A percentile compares a stretch with the other conserved stretches of the same genome.
Conservation (phyloP, 2,888 invertebrate genomes). For the Chymomyza amoena region DNA sequence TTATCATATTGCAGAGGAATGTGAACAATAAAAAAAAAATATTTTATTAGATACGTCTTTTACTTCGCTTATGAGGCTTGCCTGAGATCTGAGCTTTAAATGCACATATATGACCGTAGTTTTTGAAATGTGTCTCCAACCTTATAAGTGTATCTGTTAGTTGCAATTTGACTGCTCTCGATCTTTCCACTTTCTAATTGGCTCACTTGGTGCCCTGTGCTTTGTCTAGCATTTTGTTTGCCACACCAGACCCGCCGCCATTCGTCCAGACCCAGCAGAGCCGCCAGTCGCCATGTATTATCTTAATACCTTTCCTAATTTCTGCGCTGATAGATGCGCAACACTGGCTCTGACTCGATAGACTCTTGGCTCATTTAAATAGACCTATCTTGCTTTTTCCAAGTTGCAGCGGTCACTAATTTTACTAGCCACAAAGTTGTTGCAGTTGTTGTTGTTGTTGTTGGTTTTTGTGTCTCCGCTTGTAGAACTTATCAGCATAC, state of each 20-base stretch:
- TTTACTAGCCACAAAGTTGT: conserved; percentile 13
- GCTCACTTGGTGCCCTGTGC: background rate
- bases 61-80: too few species aligned
- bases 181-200: background rate
- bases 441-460: conserved; percentile 15
- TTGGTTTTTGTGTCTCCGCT: conserved; percentile 29
- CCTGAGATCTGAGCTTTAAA: too few species aligned
- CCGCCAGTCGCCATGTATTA: conserved; percentile 37
- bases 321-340: conserved; percentile 33
- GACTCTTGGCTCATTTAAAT: conserved; percentile 60
- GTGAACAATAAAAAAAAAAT: too few species aligned
- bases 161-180: background rate
- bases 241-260: conserved; percentile 14
- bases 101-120: too few species aligned
- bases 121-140: too few species aligned
- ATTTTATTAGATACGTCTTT: too few species aligned
- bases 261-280: conserved; percentile 14
- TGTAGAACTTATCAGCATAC: conserved; percentile 58
- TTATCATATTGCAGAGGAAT: too few species aligned
- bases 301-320: conserved; percentile 72
- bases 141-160: background rate
- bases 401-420: conserved; percentile 22
- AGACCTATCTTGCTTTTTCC: conserved; percentile 25
- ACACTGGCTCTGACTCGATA: background rate
- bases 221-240: conserved; percentile 27